Evolutionary conservation across 2,113 vertebrate species (phyloP), one percentile per base, ranked within the genome.

Genomic region (Chaetodon auriga): DNA sequence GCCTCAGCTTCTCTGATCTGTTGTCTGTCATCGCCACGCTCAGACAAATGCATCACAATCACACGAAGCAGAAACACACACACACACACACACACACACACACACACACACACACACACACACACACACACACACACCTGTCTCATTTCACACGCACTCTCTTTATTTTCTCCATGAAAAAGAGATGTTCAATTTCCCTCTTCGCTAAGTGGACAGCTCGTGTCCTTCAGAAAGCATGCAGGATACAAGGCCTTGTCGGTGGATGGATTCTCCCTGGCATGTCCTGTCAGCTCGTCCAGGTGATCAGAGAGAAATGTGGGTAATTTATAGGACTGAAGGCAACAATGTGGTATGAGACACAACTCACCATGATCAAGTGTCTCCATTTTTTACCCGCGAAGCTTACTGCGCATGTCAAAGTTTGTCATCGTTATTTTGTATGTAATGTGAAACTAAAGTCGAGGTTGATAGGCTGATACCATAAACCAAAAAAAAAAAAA

Each of bases 161-260:
- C 80, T 53, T 30, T 14, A 58, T 84, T 88, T 85, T 79, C 77
- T 64, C 86, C 84, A 85, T 77, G 83, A 91, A 94, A 91, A 90
- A 84, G 84, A 93, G 88, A 92, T 92, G 92, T 94, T 91, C 92
- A 94, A 92, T 93, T 92, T 90, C 89, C 82, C 63, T 76, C 86
- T 45, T 30, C 25, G 78, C 89, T 92, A 92, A 91, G 87, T 89
- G 91, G 91, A 92, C 92, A 91, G 89, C 87, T 90, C 64, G 63
- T 72, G 93, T 92, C 92, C 93, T 92, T 94, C 92, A 88, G 84
- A 80, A 72, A 75, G 87, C 75, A 30, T 35, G 81, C 81, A 62
- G 76, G 78, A 91, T 82, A 88, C 82, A 81, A 87, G 89, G 85
- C 90, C 90, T 90, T 80, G 92, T 89, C 80, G 72, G 38, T 75